Conservation (phyloP, 2,797 vertebrate genomes). For the Intellagama lesueurii region DNA sequence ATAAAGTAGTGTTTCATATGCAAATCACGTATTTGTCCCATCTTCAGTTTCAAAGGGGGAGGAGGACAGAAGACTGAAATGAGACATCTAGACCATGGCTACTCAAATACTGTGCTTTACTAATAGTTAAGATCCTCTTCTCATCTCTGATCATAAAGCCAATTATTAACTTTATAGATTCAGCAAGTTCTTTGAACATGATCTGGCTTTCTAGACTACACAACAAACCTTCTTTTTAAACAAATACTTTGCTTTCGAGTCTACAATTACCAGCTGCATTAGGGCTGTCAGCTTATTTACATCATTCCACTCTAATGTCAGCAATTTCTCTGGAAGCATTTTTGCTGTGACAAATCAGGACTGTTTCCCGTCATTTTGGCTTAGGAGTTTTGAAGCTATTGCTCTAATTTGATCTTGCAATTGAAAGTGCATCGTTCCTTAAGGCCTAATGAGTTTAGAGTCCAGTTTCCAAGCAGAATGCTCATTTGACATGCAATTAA, state of each 20-base stretch:
- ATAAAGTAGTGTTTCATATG: not conserved
- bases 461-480: constrained; percentile 34
- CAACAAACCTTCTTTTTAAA: not conserved
- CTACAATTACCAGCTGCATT: constrained; percentile 29
- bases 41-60: not conserved
- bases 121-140: not conserved
- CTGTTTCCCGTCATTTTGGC: constrained; percentile 54
- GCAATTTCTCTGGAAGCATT: constrained; percentile 43
- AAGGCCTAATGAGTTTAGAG: constrained; percentile 38
- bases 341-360: constrained; percentile 53
- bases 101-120: not conserved
- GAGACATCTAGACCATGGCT: not conserved
- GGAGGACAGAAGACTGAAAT: too few species aligned
- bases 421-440: constrained; percentile 41
- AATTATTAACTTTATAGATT: constrained; percentile 5
- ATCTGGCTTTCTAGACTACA: not conserved
- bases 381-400: constrained; percentile 55
- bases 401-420: constrained; percentile 51
- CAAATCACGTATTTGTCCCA: not conserved
- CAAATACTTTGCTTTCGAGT: constrained; percentile 12
- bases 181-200: constrained; percentile 1
- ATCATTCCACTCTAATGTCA: constrained; percentile 43
- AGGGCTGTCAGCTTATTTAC: constrained; percentile 36
- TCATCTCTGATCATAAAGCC: too few species aligned
- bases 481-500: constrained; percentile 33